Percentiles rank a stretch among this genome's conserved stretches.
phyloP scores from a whole-genome alignment of 2,797 vertebrate species.

The Ambastaia sidthimunki region DNA sequence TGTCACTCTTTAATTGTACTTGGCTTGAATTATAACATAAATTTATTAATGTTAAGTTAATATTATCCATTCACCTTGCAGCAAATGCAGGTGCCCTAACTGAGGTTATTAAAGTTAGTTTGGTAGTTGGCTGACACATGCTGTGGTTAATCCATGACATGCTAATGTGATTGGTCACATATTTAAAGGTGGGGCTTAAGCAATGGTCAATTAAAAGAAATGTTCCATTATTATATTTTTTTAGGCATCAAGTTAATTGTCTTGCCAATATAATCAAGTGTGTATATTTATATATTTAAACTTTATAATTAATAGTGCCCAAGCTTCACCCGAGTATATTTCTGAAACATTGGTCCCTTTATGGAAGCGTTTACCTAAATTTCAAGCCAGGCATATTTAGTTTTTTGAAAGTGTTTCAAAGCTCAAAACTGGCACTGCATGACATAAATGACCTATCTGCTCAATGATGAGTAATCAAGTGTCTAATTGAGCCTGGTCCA shows the following conservation, averaged over 20 bases:
- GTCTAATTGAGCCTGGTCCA: neutral
- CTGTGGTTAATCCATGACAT: too few species aligned
- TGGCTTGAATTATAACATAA: too few species aligned
- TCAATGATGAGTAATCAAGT: neutral
- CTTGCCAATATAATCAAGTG: neutral
- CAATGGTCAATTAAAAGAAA: too few species aligned
- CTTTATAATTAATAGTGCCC: neutral
- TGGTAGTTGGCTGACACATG: too few species aligned
- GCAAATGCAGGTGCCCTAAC: too few species aligned
- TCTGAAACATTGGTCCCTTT: neutral
- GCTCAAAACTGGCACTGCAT: neutral
- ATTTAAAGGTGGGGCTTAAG: too few species aligned
- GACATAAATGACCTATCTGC: neutral
- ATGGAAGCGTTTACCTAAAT: neutral
- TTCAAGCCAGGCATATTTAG: neutral
- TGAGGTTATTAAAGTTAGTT: too few species aligned
- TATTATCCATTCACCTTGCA: too few species aligned
- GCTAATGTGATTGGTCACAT: too few species aligned
- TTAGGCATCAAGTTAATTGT: neutral
- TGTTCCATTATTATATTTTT: neutral
- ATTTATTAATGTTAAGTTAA: too few species aligned
- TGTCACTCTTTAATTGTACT: too few species aligned
- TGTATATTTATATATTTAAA: conserved; percentile 6
- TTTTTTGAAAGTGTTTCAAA: neutral
- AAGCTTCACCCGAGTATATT: neutral